Conservation (phyloP, 1,140 invertebrate species). For the Protaetia brevitarsis region DNA sequence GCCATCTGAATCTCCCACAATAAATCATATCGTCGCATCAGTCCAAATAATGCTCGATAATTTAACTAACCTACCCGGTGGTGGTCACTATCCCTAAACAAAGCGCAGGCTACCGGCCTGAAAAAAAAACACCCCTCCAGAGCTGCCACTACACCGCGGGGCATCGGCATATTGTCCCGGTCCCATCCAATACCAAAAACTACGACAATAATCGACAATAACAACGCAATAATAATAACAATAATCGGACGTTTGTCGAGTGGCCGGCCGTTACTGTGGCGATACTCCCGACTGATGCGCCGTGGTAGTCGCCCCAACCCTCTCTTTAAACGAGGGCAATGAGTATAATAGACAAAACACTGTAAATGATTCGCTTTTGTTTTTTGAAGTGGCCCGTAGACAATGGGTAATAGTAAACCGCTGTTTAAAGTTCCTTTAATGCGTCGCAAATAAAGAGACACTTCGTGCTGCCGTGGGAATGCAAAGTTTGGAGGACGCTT, state of each 20-base stretch:
- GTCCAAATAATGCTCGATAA: neutral
- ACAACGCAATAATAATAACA: conserved; percentile 12
- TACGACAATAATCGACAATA: neutral
- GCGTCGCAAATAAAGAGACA: conserved; percentile 17
- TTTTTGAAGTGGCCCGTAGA: conserved; percentile 22
- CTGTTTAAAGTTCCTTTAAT: conserved; percentile 21
- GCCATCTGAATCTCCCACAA: too few relatives aligned
- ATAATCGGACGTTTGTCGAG: conserved; percentile 9
- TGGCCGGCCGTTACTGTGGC: neutral
- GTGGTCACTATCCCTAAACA: conserved; percentile 7
- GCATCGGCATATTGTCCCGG: conserved; percentile 26
- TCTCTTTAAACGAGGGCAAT: conserved; percentile 10
- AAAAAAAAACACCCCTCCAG: neutral
- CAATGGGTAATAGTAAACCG: conserved; percentile 24
- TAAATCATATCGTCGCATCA: neutral
- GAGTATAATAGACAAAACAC: conserved; percentile 39
- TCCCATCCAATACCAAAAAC: neutral
- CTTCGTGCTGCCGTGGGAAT: conserved; percentile 20
- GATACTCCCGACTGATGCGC: neutral
- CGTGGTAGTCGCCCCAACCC: conserved; percentile 25
- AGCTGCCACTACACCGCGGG: conserved; percentile 20
- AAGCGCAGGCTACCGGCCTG: neutral
- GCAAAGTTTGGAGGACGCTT: neutral
- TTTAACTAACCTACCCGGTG: neutral
- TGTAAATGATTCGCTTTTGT: conserved; percentile 42